Evolutionary conservation across 2,888 invertebrate species (phyloP), one percentile per base, ranked within the genome.

Genomic region (Colletes collaris): DNA sequence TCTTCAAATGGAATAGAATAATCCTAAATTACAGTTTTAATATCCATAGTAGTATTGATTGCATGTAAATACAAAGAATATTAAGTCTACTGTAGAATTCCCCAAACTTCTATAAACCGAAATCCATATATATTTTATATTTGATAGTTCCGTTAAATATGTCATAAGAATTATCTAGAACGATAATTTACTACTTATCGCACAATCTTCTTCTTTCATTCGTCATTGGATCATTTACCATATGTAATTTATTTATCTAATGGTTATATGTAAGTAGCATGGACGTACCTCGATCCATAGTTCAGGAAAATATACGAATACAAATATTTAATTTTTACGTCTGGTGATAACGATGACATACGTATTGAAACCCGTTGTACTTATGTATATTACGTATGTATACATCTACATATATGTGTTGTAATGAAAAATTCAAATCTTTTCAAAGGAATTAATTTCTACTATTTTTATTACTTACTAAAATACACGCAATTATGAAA

Each of bases 61-160:
- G 27, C 27, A 27, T 27, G 27, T 27, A 27, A 27, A 27, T 27
- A 27, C 27, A 27, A 27, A 27, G 27, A 2, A 27, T 27, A 27
- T 27, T 27, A 27, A 2, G 2, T 27, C 27, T 27, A 27, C 27
- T 27, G 27, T 27, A 27, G 27, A 27, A 27, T 27, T 27, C 2
- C 27, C 27, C 27, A 27, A 27, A 27, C 27, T 27, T 27, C 27
- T 27, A 27, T 27, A 27, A 2, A 27, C 27, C 27, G 27, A 27
- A 27, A 27, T 27, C 27, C 27, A 37, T 73, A 37, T 5, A n/a
- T 35, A 52, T 35, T 40, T 64, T n/a, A 44, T 66, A 37, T 55
- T 59, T 74, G 60, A 70, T 73, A 66, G 55, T 64, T 82, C 77
- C 62, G 58, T 37, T 80, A 66, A 63, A 76, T 79, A 79, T 82